Evolutionary conservation across 2,113 vertebrate genomes (phyloP).

Genomic region (Axis porcinus): DNA sequence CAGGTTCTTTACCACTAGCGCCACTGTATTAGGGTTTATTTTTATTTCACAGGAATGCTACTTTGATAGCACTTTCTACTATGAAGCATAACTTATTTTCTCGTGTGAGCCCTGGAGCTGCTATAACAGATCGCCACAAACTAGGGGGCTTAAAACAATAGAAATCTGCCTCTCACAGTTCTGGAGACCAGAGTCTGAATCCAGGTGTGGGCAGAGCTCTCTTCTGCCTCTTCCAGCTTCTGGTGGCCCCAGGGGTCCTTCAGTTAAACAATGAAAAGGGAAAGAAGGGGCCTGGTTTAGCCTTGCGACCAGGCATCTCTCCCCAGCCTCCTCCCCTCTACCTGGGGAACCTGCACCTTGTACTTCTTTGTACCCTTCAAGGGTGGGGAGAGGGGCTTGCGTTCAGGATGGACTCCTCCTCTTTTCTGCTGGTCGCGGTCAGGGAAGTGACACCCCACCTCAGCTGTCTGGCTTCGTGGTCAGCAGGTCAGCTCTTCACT

Average conservation of each 20-base stretch:
- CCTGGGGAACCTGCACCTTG: background rate
- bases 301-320: accelerated
- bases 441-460: background rate
- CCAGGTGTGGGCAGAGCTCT: background rate
- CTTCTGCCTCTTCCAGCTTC: background rate
- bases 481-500: background rate
- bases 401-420: too few species aligned
- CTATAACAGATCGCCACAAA: background rate
- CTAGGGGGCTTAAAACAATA: background rate
- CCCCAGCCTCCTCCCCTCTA: accelerated
- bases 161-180: background rate
- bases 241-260: background rate
- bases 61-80: background rate
- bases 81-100: background rate
- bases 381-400: background rate
- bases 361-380: background rate
- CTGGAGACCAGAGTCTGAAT: background rate
- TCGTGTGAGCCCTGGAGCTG: too few species aligned
- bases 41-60: background rate
- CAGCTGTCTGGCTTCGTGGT: background rate
- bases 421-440: background rate
- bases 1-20: background rate
- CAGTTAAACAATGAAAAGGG: background rate
- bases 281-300: background rate
- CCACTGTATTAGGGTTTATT: background rate